Conservation (phyloP, 1,140 invertebrate species). For the Drosophila saltans region DNA sequence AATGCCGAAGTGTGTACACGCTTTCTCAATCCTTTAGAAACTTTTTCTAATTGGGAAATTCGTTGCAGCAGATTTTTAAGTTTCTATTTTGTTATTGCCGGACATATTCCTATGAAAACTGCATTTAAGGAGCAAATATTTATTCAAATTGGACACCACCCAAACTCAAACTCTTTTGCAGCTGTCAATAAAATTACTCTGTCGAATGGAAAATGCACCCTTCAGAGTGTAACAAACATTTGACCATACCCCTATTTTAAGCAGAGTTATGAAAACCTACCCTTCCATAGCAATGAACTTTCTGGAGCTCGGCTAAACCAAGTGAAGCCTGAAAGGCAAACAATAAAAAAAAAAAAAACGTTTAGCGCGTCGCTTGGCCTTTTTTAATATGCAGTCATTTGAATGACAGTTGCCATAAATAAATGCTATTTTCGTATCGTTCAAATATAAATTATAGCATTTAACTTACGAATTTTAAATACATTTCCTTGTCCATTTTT, state of each 20-base stretch:
- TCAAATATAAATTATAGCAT: too few species aligned
- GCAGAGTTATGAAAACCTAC: neutral
- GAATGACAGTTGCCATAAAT: conserved; percentile 27
- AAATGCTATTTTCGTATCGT: conserved; percentile 11
- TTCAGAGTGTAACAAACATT: neutral
- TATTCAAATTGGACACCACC: too few species aligned
- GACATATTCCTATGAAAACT: too few species aligned
- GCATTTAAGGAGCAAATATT: too few species aligned
- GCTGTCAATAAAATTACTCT: too few species aligned
- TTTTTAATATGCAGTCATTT: conserved; percentile 54
- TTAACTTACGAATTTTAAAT: too few species aligned
- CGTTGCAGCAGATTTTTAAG: too few species aligned
- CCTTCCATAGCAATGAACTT: neutral
- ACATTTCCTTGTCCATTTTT: too few species aligned
- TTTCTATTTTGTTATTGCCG: too few species aligned
- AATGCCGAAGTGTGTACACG: neutral
- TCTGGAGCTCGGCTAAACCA: neutral
- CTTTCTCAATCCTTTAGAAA: neutral
- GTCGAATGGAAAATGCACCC: neutral
- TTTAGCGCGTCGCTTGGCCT: conserved; percentile 37
- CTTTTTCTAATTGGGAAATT: too few species aligned
- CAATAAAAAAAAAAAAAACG: conserved; percentile 21
- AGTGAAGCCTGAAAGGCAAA: conserved; percentile 36
- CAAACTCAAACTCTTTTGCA: too few species aligned
- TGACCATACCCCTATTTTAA: conserved; percentile 1